Conservation (phyloP, 2,113 vertebrate species). For the Chloropsis cyanopogon region DNA sequence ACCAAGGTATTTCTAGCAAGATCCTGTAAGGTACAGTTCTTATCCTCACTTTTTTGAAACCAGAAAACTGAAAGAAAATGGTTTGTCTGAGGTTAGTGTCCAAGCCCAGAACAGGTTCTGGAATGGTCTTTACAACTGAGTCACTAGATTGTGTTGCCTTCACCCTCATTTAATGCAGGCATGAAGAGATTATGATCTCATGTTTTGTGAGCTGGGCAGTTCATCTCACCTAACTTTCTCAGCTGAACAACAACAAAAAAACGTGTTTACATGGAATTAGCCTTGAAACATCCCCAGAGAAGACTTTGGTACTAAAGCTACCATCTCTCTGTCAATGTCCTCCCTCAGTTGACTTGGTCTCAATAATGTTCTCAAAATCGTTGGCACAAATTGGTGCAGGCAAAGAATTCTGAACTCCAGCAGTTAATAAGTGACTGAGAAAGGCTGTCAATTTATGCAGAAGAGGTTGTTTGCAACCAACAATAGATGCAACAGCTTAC, state of each 20-base stretch:
- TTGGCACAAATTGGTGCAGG: background rate
- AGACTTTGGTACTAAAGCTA: background rate
- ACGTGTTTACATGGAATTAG: background rate
- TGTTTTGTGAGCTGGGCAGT: background rate
- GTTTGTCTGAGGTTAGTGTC: background rate
- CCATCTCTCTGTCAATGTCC: background rate
- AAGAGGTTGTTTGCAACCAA: conserved; percentile 12
- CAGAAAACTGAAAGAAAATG: background rate
- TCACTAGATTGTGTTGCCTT: rapidly evolving
- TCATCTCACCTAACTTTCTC: background rate
- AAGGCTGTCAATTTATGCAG: conserved; percentile 52
- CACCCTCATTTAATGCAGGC: background rate
- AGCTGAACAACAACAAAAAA: background rate
- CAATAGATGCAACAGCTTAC: background rate
- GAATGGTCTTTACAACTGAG: background rate
- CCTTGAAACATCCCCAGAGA: background rate
- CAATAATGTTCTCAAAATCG: background rate
- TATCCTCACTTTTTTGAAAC: background rate
- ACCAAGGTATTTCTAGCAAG: background rate
- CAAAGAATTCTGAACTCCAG: conserved; percentile 25
- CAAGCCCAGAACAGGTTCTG: background rate
- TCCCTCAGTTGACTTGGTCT: background rate
- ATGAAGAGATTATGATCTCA: background rate
- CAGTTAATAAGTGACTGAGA: conserved; percentile 64
- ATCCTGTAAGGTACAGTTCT: background rate